phyloP scores from a whole-genome alignment of 2,113 vertebrate species.

The Paraplagusia blochii region DNA sequence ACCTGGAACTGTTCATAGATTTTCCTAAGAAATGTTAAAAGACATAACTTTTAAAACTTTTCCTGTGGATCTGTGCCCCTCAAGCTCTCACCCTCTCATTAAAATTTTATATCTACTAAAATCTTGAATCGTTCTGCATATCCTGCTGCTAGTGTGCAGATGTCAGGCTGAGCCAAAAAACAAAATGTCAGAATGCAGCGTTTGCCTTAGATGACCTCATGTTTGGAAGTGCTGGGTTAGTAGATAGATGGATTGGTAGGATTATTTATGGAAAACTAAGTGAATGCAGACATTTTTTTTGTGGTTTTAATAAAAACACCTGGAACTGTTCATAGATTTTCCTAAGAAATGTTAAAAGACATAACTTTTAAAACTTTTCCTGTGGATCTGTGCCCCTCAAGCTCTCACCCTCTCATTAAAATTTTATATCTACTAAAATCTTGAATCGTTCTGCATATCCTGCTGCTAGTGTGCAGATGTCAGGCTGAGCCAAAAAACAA shows the following conservation, averaged over 20 bases:
- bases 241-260: no score
- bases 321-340: no score
- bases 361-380: not conserved
- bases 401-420: conserved; percentile 1
- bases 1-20: no score
- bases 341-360: no score
- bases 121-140: conserved; percentile 11
- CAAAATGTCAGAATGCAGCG: conserved; percentile 7
- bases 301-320: no score
- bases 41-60: not conserved
- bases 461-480: not conserved
- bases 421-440: conserved; percentile 2
- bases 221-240: no score
- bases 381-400: not conserved
- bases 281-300: no score
- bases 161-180: conserved; percentile 11
- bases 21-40: no score
- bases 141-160: not conserved
- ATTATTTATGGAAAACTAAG: no score
- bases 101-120: conserved; percentile 4
- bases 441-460: conserved; percentile 10
- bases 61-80: no score
- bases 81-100: not conserved
- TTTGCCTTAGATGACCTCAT: conserved; percentile 22
- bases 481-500: conserved; percentile 12